phyloP scores from a whole-genome alignment of 2,113 vertebrate species.

The Catharus minimus region DNA sequence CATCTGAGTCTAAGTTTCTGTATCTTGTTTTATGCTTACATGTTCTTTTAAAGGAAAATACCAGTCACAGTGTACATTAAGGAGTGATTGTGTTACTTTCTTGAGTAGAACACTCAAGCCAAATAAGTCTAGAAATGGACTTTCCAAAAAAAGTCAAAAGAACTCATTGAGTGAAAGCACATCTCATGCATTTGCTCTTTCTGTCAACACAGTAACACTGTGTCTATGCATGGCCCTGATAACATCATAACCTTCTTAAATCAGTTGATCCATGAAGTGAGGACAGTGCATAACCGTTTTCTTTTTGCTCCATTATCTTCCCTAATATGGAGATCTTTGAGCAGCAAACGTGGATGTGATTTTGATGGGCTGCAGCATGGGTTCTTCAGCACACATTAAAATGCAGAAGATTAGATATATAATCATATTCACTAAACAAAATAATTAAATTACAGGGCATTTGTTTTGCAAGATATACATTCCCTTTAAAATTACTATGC shows the following conservation, averaged over 20 bases:
- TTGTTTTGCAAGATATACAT: not conserved
- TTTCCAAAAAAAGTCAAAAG: not conserved
- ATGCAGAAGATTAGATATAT: not conserved
- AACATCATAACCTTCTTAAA: not conserved
- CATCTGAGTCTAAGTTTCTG: not conserved
- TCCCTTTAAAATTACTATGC: not conserved
- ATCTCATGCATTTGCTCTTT: not conserved
- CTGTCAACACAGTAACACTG: not conserved
- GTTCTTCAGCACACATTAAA: not conserved
- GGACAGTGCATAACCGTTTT: not conserved
- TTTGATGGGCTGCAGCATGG: not conserved
- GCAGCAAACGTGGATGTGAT: not conserved
- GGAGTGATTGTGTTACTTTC: not conserved
- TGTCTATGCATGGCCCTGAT: too few species aligned
- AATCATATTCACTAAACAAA: not conserved
- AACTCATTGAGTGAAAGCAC: not conserved
- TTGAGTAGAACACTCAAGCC: not conserved
- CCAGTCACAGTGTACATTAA: not conserved
- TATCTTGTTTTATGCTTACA: not conserved
- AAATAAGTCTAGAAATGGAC: not conserved
- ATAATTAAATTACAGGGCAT: not conserved
- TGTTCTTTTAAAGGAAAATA: not conserved
- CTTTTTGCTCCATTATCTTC: not conserved
- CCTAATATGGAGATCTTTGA: not conserved
- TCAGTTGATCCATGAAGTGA: not conserved